Evolutionary conservation across 1,140 invertebrate genomes (phyloP), one percentile per base, ranked within the genome.

Genomic region (Aphidius ervi): DNA sequence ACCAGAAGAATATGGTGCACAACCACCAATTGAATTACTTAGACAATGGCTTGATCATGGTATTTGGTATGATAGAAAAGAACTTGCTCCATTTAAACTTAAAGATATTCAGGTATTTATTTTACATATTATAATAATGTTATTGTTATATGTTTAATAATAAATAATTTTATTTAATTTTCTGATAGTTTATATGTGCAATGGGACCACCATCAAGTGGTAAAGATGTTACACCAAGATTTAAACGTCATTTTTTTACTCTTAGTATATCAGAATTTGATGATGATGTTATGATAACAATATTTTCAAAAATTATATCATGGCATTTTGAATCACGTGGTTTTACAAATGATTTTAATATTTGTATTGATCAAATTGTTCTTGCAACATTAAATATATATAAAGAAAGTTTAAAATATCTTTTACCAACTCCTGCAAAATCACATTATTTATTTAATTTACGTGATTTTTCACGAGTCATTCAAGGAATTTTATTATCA

Each of bases 401-500:
- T 76, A 93, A 94, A 73, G 80, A 88, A 66, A 89, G 91, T 39
- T 84, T 91, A 65, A 74, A 82, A 9, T 86, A 91, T 79, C 82
- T 98, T n/a, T 76, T 97, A 53, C 95, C 95, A 4, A 97, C 94
- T 1, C 91, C 91, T 0, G 82, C 91, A 2, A 96, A 97, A 73
- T 95, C 92, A 3, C 94, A 97, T 80, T 97, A 98, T 76, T 83
- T 96, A 1, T 98, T 98, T 77, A 98, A 97, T 81, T 81, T 98
- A 59, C 81, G 94, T 70, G 96, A 98, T 76, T 97, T 97, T 76
- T 92, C 93, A 4, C 83, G 94, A 71, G 94, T 98, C 9, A 89
- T 98, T 68, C 88, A 93, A 81, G 92, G 77, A 1, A 64, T 79
- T 59, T 56, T 78, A 31, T 55, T 79, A 5, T 72, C 68, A 5